Evolutionary conservation across 2,113 vertebrate species (phyloP).

Genomic region (Gymnobelideus leadbeateri): DNA sequence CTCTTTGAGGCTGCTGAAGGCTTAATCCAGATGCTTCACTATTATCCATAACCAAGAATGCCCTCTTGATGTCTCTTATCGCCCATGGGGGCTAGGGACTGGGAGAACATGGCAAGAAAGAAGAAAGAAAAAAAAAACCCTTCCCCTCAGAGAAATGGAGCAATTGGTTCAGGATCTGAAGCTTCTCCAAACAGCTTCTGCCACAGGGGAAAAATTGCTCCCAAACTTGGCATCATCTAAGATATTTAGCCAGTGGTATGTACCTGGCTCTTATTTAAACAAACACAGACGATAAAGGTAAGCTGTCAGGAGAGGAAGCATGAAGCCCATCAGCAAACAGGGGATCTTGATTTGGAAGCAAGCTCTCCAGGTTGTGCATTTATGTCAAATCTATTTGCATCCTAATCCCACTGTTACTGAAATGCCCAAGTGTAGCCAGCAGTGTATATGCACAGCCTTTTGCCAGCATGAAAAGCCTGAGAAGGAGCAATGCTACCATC

Average conservation of each 20-base stretch:
- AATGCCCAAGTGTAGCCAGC: conserved; percentile 24
- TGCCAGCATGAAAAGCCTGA: conserved; percentile 46
- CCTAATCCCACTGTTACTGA: conserved; percentile 63
- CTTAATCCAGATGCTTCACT: conserved; percentile 1
- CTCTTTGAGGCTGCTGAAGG: background rate
- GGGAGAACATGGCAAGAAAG: background rate
- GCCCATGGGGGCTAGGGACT: conserved; percentile 34
- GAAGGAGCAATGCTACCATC: conserved; percentile 51
- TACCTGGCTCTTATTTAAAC: conserved; percentile 74
- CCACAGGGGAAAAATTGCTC: conserved; percentile 48
- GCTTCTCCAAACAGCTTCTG: conserved; percentile 34
- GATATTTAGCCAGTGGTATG: conserved; percentile 72
- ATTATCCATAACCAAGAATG: conserved; percentile 11
- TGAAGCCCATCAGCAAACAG: conserved; percentile 45
- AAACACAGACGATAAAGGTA: conserved; percentile 76
- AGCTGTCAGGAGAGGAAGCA: conserved; percentile 63
- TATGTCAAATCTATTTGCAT: conserved; percentile 72
- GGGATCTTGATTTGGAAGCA: conserved; percentile 46
- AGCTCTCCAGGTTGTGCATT: background rate
- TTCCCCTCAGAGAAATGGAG: conserved; percentile 39
- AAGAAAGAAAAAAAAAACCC: background rate
- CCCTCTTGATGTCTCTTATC: conserved; percentile 43
- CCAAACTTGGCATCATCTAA: conserved; percentile 41
- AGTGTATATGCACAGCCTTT: conserved; percentile 19
- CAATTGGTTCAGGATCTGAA: conserved; percentile 44